Percentiles rank a stretch among this genome's conserved stretches.
Evolutionary conservation across 1,140 invertebrate species (phyloP).

Genomic region (Zaprionus taronus): DNA sequence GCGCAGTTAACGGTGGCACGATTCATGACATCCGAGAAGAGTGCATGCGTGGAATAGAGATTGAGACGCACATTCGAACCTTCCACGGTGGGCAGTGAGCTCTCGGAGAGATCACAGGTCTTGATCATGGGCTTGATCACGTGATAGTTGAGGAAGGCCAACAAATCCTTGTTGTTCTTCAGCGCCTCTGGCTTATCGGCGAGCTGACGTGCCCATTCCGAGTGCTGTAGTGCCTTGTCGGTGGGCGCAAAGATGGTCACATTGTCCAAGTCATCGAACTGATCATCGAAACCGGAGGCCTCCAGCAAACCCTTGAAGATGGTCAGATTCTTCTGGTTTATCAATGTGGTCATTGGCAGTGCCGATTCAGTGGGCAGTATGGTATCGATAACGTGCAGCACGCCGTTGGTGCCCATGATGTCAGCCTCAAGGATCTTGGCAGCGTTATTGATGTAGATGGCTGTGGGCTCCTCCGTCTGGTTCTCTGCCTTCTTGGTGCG

Average conservation of each 20-base stretch:
- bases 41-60: conserved; percentile 86
- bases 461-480: conserved; percentile 33
- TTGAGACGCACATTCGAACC: conserved; percentile 86
- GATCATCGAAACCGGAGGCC: conserved; percentile 86
- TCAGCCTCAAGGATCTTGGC: conserved; percentile 85
- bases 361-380: conserved; percentile 87
- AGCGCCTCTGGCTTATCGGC: conserved; percentile 83
- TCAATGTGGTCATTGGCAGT: conserved; percentile 83
- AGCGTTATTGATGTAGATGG: conserved; percentile 84
- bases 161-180: conserved; percentile 84
- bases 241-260: conserved; percentile 88
- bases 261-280: conserved; percentile 86
- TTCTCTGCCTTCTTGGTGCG: conserved; percentile 72
- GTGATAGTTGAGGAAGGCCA: conserved; percentile 87
- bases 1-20: conserved; percentile 88
- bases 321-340: conserved; percentile 85
- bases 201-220: conserved; percentile 81
- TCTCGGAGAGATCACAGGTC: conserved; percentile 86
- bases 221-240: conserved; percentile 86
- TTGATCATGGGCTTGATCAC: conserved; percentile 85
- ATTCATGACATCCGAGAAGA: conserved; percentile 85
- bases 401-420: conserved; percentile 88
- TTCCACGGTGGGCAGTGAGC: conserved; percentile 84
- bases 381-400: conserved; percentile 89
- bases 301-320: conserved; percentile 85